Evolutionary conservation across 2,888 invertebrate species (phyloP), one percentile per base, ranked within the genome.

Genomic region (Laothoe populi): DNA sequence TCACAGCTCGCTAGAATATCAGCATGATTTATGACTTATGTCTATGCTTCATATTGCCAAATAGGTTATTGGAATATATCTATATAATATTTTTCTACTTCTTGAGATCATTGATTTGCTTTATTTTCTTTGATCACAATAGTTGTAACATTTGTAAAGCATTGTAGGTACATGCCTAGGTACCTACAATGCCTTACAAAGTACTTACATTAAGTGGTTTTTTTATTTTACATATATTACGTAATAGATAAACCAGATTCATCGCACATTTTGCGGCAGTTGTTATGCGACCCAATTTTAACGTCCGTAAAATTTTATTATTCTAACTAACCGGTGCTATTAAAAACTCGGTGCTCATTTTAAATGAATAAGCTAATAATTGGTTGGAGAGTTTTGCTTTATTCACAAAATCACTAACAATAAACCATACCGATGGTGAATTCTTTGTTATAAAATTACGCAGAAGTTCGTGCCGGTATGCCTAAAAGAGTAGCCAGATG

Each of bases 221-320:
- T 44, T 16, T 8, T 19, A 19, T 44, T 44, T 19, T 4, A 7
- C 2, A 44, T 10, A 44, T 8, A 16, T 42, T 42, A n/a, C n/a
- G n/a, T 16, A 16, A 16, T 42, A 42, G 5, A 1, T 4, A 13
- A 42, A 7, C 42, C 16, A 5, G n/a, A n/a, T n/a, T n/a, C 16
- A 42, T 19, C 44, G 19, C 8, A 7, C 13, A 44, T 44, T 42
- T 44, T 44, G 8, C 8, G 7, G 2, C 8, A 19, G 44, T 1
- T 44, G 16, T 44, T 44, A 44, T 44, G 19, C 8, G 44, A 44
- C 44, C 44, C 44, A 44, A 44, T 44, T 44, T 19, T 4, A n/a
- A 19, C 4, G 16, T n/a, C 3, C 5, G 16, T n/a, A n/a, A n/a
- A n/a, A n/a, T 19, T 44, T 44, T 19, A 44, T 44, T 44, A 44